Conservation (phyloP, 2,797 vertebrate species). For the Protosalanx chinensis region DNA sequence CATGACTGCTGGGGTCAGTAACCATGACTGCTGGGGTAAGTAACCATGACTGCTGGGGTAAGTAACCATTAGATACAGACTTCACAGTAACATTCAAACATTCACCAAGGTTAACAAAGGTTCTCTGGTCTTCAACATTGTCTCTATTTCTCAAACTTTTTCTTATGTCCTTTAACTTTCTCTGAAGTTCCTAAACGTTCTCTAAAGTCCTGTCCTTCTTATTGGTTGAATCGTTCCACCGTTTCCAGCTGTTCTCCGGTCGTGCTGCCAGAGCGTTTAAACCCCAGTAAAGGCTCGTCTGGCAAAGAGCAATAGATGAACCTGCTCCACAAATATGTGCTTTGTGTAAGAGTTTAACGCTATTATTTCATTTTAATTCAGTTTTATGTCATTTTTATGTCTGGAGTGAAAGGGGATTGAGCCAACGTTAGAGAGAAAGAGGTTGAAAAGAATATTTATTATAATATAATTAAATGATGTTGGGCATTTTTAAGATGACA, state of each 20-base stretch:
- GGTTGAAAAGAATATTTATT: constrained; percentile 25
- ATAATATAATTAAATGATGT: not conserved
- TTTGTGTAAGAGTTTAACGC: constrained; percentile 50
- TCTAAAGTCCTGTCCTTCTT: constrained; percentile 11
- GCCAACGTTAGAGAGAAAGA: constrained; percentile 54
- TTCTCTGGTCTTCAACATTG: too few species aligned
- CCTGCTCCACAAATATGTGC: constrained; percentile 29
- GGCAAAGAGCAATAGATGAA: constrained; percentile 33
- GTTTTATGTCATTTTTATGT: constrained; percentile 34
- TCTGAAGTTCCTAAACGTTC: not conserved
- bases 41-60: too few species aligned
- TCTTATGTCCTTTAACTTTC: not conserved
- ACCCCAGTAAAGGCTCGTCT: constrained; percentile 1
- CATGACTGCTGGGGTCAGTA: too few species aligned
- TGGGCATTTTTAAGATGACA: not conserved
- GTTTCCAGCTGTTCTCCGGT: not conserved
- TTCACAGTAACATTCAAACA: too few species aligned
- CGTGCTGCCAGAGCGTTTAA: constrained; percentile 16
- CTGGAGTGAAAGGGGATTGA: constrained; percentile 4
- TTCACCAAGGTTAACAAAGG: too few species aligned
- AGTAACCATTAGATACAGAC: too few species aligned
- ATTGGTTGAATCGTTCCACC: not conserved
- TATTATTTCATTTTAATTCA: constrained; percentile 58
- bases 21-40: too few species aligned
- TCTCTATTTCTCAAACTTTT: too few species aligned